Evolutionary conservation across 2,113 vertebrate species (phyloP).

Genomic region (Lamprotornis superbus): DNA sequence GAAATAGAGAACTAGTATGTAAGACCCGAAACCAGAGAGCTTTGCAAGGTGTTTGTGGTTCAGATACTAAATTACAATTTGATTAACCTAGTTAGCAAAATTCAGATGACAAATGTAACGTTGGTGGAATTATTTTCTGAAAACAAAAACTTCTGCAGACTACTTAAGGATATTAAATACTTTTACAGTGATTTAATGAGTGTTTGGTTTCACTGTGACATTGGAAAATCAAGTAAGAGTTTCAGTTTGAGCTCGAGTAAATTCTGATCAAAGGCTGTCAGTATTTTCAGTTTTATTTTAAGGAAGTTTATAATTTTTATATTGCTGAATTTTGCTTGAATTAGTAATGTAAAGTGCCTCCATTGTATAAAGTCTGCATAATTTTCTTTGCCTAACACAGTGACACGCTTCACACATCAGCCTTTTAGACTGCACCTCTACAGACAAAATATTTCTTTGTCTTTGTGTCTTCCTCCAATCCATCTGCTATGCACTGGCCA

Average conservation of each 20-base stretch:
- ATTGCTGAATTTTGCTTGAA: background rate
- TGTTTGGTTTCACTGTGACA: background rate
- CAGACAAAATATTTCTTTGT: background rate
- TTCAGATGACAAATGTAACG: background rate
- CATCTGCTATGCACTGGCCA: background rate
- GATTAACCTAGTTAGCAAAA: constrained; percentile 12
- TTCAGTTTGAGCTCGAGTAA: background rate
- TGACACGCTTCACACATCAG: accelerated
- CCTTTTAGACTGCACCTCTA: background rate
- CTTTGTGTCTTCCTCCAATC: background rate
- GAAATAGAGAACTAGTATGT: background rate
- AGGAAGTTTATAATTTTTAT: background rate
- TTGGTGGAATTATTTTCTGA: constrained; percentile 7
- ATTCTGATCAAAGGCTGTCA: background rate
- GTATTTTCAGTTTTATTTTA: constrained; percentile 21
- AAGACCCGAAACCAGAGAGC: background rate
- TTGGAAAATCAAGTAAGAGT: constrained; percentile 30
- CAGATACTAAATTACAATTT: constrained; percentile 1
- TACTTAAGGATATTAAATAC: background rate
- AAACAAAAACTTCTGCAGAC: background rate
- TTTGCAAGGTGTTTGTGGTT: background rate
- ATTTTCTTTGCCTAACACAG: background rate
- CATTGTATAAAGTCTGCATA: background rate
- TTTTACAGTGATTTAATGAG: constrained; percentile 7
- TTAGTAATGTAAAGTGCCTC: background rate